Evolutionary conservation across 2,888 invertebrate genomes (phyloP), one percentile per base, ranked within the genome.

Genomic region (Cheilosia grossa): DNA sequence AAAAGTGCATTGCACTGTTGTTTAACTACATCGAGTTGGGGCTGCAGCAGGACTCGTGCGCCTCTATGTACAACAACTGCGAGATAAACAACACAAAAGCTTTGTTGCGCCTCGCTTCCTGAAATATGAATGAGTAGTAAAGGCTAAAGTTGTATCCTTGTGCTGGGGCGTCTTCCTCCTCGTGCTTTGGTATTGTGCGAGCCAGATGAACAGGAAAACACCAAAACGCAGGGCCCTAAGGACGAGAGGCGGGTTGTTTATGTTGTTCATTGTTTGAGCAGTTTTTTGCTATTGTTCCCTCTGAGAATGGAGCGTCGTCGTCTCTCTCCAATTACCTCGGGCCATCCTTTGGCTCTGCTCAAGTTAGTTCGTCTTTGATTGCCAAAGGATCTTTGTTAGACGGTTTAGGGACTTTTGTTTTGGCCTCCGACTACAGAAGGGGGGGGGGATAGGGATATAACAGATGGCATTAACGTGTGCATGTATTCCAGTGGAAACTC

Each of bases 1-100:
- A 85, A 85, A 85, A 85, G 85, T 81, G 81, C 85, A 85, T 81
- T 85, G 85, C 81, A 85, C 85, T 42, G 85, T 80, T 85, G 85
- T 77, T 80, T 85, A 80, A 83, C 79, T 74, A 67, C 67, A 49
- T n/a, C 15, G 49, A 19, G 59, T 19, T 49, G 4, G n/a, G 40
- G 49, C 40, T 56, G 40, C 24, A 53, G 53, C 42, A 61, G 63
- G 69, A 74, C 42, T 63, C 54, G 42, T 56, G 79, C 72, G 58
- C 77, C 9, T 54, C 17, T 37, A 13, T 1, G 27, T 40, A 19
- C 56, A 51, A 75, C 70, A 80, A 44, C 49, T 59, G 24, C 56
- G 66, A 85, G 81, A 85, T 85, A 81, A 85, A 81, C 66, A 85
- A 72, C 49, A 72, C 56, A 75, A 80, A 85, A 74, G 75, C 81